Evolutionary conservation across 2,888 invertebrate genomes (phyloP), one percentile per base, ranked within the genome.

Genomic region (Metellina segmentata): DNA sequence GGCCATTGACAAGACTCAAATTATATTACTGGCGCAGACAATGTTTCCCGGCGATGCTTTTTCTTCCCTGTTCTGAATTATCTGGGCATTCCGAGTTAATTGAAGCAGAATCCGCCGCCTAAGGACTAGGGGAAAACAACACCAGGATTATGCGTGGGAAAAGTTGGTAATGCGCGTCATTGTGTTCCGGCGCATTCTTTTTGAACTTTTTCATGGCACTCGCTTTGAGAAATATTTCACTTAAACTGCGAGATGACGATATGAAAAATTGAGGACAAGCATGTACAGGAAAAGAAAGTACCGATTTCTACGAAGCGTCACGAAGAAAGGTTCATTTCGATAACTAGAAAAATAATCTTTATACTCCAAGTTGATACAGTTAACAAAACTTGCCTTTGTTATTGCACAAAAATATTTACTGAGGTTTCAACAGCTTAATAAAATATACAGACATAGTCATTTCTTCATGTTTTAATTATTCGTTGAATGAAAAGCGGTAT

Each of bases 51-150:
- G 13, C 49, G 34, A 48, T 75, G 34, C 49, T 9, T n/a, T 52
- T 52, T 19, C 9, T n/a, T 79, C n/a, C 7, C 19, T 0, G 7
- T 69, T 51, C 20, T 72, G 51, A 52, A 71, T 82, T 20, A 70
- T 72, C 51, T 72, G 6, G 72, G 71, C 49, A 72, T 82, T 72
- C 71, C 82, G 52, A 72, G 82, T 82, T 82, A 82, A 82, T 82
- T 82, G 82, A 51, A 72, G 72, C 52, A 82, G 82, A 82, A 82
- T 82, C 51, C 20, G 81, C 82, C 51, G 71, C 52, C 13, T 51
- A 71, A 72, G 51, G 72, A 34, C 49, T 82, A 51, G 52, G 34
- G 34, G 34, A 82, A 82, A 81, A n/a, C 51, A 71, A 61, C 20
- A 16, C 8, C n/a, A 77, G 77, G 71, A 19, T 81, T 81, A 82